These are phyloP conservation scores for Labroides dimidiatus DNA, from an alignment of 2,797 vertebrate species.

Conservation along the genomic window DNA sequence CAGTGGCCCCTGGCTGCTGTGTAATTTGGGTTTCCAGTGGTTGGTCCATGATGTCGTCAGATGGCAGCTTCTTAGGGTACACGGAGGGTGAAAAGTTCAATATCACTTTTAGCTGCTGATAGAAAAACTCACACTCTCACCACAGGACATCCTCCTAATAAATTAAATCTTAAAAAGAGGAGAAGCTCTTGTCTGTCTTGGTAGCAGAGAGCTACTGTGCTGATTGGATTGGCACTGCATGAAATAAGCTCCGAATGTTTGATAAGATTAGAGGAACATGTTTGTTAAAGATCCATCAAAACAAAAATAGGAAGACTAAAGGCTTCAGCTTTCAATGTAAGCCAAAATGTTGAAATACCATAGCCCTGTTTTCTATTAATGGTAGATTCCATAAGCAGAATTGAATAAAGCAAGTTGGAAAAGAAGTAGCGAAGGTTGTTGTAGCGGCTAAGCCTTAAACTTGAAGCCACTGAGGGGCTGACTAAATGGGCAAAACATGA, in stretches of 20 bases:
- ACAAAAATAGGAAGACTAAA: no score
- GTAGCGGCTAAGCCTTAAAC: no score
- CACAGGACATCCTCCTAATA: constrained; percentile 27
- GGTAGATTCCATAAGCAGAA: no score
- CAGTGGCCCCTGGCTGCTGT: constrained; percentile 78
- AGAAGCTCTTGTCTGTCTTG: constrained; percentile 12
- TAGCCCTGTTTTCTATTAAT: background rate
- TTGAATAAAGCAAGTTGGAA: no score
- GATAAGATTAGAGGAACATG: background rate
- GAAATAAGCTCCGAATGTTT: background rate
- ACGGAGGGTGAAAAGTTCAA: constrained; percentile 81
- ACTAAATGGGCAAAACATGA: no score
- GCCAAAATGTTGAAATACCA: background rate
- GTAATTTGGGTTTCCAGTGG: constrained; percentile 82
- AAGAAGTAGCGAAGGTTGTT: no score
- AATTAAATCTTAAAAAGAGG: constrained; percentile 24
- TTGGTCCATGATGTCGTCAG: constrained; percentile 72
- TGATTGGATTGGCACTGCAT: constrained; percentile 13
- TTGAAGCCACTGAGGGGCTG: no score
- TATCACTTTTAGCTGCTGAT: constrained; percentile 64
- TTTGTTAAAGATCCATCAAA: background rate
- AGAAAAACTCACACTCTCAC: constrained; percentile 31
- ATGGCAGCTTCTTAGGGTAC: constrained; percentile 71
- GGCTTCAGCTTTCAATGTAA: background rate
- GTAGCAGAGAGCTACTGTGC: constrained; percentile 30